These are phyloP conservation scores for Tenthredo livida DNA, from an alignment of 2,888 invertebrate species.

Conservation along the genomic window DNA sequence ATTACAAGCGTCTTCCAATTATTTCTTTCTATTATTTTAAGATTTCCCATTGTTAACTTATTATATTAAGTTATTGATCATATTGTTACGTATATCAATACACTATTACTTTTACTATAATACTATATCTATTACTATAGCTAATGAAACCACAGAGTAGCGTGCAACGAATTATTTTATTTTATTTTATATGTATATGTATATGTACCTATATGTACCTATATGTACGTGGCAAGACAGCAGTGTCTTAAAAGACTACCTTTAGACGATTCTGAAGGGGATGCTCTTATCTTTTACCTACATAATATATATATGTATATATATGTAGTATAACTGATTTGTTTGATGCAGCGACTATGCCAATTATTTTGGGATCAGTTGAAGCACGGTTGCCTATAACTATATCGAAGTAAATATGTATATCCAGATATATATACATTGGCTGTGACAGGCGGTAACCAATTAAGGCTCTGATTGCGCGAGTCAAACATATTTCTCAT, in stretches of 20 bases:
- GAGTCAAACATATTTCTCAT: conserved; percentile 21
- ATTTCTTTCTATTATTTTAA: conserved; percentile 52
- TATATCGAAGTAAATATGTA: conserved; percentile 41
- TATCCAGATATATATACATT: conserved; percentile 35
- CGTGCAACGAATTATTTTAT: conserved; percentile 53
- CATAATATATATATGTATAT: background rate
- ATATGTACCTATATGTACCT: background rate
- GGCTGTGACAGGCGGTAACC: conserved; percentile 49
- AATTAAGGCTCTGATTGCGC: conserved; percentile 30
- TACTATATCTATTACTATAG: conserved; percentile 27
- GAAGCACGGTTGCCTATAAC: conserved; percentile 39
- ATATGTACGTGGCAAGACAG: conserved; percentile 24
- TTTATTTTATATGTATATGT: conserved; percentile 28
- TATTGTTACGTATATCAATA: conserved; percentile 31
- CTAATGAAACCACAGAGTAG: conserved; percentile 56
- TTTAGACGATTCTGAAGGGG: conserved; percentile 30
- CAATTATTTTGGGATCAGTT: conserved; percentile 40
- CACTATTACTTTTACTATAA: conserved; percentile 16
- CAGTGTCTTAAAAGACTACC: conserved; percentile 45
- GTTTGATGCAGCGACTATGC: conserved; percentile 19
- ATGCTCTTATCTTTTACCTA: conserved; percentile 32
- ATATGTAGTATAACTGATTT: conserved; percentile 26
- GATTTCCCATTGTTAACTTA: conserved; percentile 51
- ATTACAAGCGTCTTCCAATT: conserved; percentile 72
- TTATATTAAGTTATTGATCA: conserved; percentile 49